Base-by-base conservation (phyloP, 1,140 invertebrate species). In the Orussus abietinus region DNA sequence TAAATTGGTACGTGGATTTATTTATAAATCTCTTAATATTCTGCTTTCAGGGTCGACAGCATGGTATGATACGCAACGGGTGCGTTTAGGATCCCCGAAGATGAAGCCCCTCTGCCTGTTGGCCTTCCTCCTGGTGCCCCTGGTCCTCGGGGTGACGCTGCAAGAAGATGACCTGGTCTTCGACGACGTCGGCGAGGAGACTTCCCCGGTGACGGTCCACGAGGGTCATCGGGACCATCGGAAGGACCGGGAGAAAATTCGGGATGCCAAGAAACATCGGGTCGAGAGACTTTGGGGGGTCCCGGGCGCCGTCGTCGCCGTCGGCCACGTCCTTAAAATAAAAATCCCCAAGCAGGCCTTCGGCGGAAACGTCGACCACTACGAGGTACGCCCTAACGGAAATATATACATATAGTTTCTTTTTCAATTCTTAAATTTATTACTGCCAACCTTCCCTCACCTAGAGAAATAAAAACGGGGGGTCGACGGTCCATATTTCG, bases 331-430 rank as follows among this genome's bases (percentile, higher is more conserved):
- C 21, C 75, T 77, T 41, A 68, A 62, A 31, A 53, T 75, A 14
- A 63, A 61, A 33, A 64, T 77, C 18, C 72, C 72, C 4, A 62
- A 62, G 17, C 64, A 77, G 33, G 62, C 73, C 2, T 74, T 77
- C 50, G 48, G 52, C 15, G 74, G 73, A 4, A 52, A 53, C 39
- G 56, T 75, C 5, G 59, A 72, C 38, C 61, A 59, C 47, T 76
- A 71, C 45, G 63, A 76, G 63, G 75, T 76, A 51, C 64, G 58
- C n/a, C n/a, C n/a, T n/a, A n/a, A n/a, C n/a, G n/a, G n/a, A n/a
- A n/a, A n/a, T n/a, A n/a, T n/a, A n/a, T n/a, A n/a, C n/a, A n/a
- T n/a, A n/a, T n/a, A n/a, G n/a, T n/a, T n/a, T n/a, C n/a, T n/a
- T n/a, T n/a, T n/a, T n/a, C n/a, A n/a, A n/a, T n/a, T n/a, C n/a